Conservation (phyloP, 2,113 vertebrate genomes). For the Onychorhynchus coronatus region DNA sequence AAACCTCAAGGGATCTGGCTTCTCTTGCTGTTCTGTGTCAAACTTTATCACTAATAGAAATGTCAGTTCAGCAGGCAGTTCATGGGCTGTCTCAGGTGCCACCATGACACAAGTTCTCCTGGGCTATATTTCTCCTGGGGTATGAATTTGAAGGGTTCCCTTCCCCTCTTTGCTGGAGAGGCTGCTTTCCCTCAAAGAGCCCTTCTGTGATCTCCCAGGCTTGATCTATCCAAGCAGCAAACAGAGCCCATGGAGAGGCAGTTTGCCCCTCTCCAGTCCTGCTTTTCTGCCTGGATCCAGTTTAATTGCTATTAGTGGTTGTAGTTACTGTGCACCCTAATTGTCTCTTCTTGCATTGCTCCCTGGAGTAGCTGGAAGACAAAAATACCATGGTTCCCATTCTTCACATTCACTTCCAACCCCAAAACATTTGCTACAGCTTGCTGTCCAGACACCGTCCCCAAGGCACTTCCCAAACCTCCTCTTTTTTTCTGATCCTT, state of each 20-base stretch:
- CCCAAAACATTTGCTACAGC: neutral
- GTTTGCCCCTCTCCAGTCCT: neutral
- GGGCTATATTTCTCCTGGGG: neutral
- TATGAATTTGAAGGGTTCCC: neutral
- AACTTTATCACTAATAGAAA: neutral
- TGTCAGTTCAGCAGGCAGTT: neutral
- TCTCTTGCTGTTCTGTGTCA: neutral
- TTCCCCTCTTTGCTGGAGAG: neutral
- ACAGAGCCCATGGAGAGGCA: neutral
- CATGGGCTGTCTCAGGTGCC: neutral
- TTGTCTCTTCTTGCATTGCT: neutral
- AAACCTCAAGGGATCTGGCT: neutral
- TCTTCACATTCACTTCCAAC: neutral
- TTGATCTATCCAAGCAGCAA: neutral
- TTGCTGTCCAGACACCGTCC: neutral
- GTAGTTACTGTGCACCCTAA: neutral
- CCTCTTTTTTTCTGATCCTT: neutral
- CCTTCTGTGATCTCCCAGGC: neutral
- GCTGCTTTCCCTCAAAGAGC: neutral
- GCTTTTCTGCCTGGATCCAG: neutral
- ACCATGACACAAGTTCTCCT: neutral
- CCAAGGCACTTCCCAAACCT: neutral
- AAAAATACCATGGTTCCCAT: neutral
- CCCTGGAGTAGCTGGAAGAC: neutral
- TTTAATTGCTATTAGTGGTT: neutral